Base-by-base conservation (phyloP, 2,797 vertebrate species). In the Megalops cyprinoides region DNA sequence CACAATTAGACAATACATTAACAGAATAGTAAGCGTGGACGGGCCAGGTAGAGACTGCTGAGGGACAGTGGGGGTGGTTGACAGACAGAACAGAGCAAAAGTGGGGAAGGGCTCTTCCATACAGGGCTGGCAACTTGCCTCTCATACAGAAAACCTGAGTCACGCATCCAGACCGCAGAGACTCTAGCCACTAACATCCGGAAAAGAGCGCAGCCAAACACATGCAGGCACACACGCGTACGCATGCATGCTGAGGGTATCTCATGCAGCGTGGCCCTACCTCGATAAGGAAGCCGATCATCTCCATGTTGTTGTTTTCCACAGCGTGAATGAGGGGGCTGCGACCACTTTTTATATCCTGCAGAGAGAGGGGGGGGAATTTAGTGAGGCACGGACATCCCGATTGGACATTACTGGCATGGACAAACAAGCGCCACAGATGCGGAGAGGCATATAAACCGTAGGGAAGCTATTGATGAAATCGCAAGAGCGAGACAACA, bases 291-390 rank as follows among this genome's bases (percentile, higher is more conserved):
- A 97, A 93, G 84, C 92, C 90, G 80, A 97, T 94, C 95, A 97
- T 95, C 78, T 94, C 94, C 79, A 89, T 65, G 15, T 91, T 95
- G 89, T 94, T 94, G 82, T 91, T 96, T 84, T 97, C 97, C 82
- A 98, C 97, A 0, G 96, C 97, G 2, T 97, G 96, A 85, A 97
- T 94, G 65, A 98, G 92, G 3, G 97, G 95, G 82, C 93, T 97
- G 82, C 95, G 94, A 34, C 97, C 97, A 39, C 96, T 98, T 88
- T 98, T 98, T 78, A 96, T 92, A 84, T 97, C 97, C 97, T 98
- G 85, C 4, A 42, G 58, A 65, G 25, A 77, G 28, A 77, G 37
- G 37, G 56, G 20, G 9, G n/a, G 49, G 34, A 20, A 9, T 23
- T 12, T 74, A 18, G 51, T 14, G 51, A 53, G 51, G 51, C 1